phyloP scores from a whole-genome alignment of 2,888 invertebrate species.

The Ennomos quercinarius region DNA sequence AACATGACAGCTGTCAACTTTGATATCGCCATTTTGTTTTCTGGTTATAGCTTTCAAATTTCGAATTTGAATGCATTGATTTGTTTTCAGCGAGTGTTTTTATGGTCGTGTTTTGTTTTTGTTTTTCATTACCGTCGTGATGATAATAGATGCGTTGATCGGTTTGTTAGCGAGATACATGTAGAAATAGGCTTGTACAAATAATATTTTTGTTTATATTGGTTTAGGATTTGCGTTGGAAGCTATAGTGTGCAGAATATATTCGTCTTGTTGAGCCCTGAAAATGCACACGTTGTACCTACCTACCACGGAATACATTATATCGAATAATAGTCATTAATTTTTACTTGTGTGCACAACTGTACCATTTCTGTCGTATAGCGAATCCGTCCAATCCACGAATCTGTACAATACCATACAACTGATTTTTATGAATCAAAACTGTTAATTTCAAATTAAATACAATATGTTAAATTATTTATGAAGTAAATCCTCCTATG shows the following conservation, averaged over 20 bases:
- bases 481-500: too few relatives aligned
- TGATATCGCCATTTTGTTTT: constrained; percentile 54
- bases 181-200: not conserved
- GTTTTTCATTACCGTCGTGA: constrained; percentile 39
- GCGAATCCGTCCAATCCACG: too few relatives aligned
- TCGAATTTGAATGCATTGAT: constrained; percentile 18
- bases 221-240: constrained; percentile 23
- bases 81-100: constrained; percentile 38
- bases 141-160: constrained; percentile 28
- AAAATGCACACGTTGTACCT: not conserved
- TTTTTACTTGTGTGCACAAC: too few relatives aligned
- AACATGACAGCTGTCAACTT: constrained; percentile 55
- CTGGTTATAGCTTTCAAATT: constrained; percentile 17
- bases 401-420: too few relatives aligned
- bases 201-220: constrained; percentile 9
- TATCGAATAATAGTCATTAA: too few relatives aligned
- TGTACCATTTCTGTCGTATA: too few relatives aligned
- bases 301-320: too few relatives aligned
- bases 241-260: constrained; percentile 8
- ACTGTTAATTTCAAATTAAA: too few relatives aligned
- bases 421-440: too few relatives aligned
- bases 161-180: constrained; percentile 28
- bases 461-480: too few relatives aligned
- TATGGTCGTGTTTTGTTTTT: constrained; percentile 40
- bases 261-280: constrained; percentile 2